Conservation (phyloP, 2,888 invertebrate species). For the Alcis repandata region DNA sequence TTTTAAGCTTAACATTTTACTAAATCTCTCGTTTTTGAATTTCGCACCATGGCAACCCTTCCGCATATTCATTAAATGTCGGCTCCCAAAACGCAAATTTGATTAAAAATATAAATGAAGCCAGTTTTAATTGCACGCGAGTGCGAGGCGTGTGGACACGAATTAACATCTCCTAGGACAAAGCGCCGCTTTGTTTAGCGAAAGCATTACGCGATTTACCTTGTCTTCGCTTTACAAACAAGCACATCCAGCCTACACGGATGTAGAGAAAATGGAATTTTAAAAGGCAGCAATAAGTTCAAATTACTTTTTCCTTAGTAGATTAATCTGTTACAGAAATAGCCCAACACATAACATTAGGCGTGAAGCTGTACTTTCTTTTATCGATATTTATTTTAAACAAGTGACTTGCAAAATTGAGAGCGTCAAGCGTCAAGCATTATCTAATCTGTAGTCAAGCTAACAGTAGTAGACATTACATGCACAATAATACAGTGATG, state of each 20-base stretch:
- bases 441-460: too few relatives aligned
- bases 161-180: constrained; percentile 61
- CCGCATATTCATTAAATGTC: constrained; percentile 39
- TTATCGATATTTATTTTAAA: not conserved
- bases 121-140: constrained; percentile 47
- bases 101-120: constrained; percentile 50
- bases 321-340: too few relatives aligned
- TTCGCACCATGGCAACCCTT: constrained; percentile 16
- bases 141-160: constrained; percentile 50
- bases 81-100: constrained; percentile 39
- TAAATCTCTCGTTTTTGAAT: not conserved
- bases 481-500: too few relatives aligned
- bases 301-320: too few relatives aligned
- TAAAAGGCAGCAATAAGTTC: too few relatives aligned
- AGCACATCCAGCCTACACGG: constrained; percentile 21
- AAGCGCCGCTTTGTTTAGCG: constrained; percentile 63
- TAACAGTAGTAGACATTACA: too few relatives aligned
- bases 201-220: constrained; percentile 62
- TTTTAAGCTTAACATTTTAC: not conserved
- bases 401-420: not conserved
- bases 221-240: constrained; percentile 52
- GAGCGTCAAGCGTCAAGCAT: too few relatives aligned
- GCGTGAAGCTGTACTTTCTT: not conserved
- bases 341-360: too few relatives aligned
- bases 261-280: constrained; percentile 40